A percentile compares a stretch with the other conserved stretches of the same genome.
Conservation (phyloP, 2,113 vertebrate species). For the Lagenorhynchus albirostris region DNA sequence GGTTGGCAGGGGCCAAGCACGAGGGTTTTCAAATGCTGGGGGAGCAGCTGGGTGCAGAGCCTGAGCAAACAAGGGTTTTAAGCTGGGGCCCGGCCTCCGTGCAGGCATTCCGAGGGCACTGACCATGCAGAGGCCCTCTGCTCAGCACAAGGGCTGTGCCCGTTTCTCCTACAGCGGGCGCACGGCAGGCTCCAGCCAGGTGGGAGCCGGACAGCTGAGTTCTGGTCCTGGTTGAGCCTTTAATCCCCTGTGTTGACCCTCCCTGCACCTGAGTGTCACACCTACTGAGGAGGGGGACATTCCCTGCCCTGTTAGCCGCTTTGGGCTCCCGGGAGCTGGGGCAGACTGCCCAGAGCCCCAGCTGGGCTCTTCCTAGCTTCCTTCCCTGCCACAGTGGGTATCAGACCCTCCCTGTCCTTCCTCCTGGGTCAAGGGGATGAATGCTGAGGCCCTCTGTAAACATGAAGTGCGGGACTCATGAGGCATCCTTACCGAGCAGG, state of each 20-base stretch:
- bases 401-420: neutral
- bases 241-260: neutral
- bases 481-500: neutral
- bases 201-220: neutral
- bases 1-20: neutral
- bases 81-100: neutral
- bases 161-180: fast-evolving
- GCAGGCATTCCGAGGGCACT: neutral
- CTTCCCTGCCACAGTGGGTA: neutral
- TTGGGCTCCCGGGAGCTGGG: neutral
- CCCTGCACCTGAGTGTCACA: neutral
- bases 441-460: neutral
- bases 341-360: no score
- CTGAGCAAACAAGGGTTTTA: neutral
- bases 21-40: neutral
- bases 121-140: neutral
- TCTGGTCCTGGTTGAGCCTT: neutral
- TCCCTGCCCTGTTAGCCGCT: neutral
- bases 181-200: neutral
- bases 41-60: neutral
- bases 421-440: neutral
- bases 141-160: neutral
- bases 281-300: neutral
- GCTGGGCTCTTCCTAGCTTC: neutral
- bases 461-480: neutral